phyloP scores from a whole-genome alignment of 2,113 vertebrate genomes.

The Cervus canadensis region DNA sequence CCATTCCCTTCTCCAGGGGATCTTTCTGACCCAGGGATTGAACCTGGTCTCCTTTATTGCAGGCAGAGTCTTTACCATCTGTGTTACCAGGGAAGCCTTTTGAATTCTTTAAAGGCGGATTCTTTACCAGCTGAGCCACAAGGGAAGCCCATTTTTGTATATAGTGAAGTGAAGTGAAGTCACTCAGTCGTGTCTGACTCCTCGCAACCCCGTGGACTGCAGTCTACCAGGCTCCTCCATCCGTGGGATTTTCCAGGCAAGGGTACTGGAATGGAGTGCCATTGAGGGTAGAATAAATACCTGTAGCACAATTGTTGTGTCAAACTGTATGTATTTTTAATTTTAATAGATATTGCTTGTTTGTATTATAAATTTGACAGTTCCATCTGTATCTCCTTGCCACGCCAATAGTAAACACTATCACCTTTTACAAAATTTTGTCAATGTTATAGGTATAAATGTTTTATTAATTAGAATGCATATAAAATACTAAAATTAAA shows the following conservation, averaged over 20 bases:
- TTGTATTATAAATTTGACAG: neutral
- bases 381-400: neutral
- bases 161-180: neutral
- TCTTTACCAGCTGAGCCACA: neutral
- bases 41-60: neutral
- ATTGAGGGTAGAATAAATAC: neutral
- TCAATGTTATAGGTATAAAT: neutral
- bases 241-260: too few species aligned
- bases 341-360: neutral
- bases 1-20: neutral
- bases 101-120: neutral
- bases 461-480: neutral
- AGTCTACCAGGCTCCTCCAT: too few species aligned
- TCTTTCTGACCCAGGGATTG: neutral
- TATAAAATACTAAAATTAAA: neutral
- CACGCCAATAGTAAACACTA: neutral
- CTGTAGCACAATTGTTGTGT: neutral
- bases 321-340: neutral
- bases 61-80: neutral
- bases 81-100: neutral
- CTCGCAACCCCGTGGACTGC: too few species aligned
- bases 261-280: too few species aligned
- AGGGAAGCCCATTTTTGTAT: neutral
- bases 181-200: too few species aligned
- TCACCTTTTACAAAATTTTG: neutral